Evolutionary conservation across 2,113 vertebrate species (phyloP).

Genomic region (Dendrocopos noguchii): DNA sequence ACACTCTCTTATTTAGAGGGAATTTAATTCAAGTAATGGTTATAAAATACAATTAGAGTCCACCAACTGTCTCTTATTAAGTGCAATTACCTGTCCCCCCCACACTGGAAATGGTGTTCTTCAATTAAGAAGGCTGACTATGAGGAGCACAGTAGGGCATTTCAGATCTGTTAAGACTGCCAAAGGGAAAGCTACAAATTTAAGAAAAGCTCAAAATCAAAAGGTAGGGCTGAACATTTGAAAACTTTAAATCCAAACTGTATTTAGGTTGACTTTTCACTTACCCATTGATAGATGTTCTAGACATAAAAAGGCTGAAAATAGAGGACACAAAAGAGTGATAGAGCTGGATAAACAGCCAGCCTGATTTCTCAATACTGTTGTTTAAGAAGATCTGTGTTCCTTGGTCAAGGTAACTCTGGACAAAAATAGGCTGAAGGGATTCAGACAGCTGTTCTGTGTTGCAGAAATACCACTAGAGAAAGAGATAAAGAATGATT

Average conservation of each 20-base stretch:
- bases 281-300: conserved; percentile 98
- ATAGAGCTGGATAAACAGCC: conserved; percentile 96
- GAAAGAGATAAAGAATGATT: conserved; percentile 33
- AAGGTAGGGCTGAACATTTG: background rate
- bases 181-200: background rate
- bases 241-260: background rate
- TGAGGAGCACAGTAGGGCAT: background rate
- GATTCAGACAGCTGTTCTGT: conserved; percentile 87
- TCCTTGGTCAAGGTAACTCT: conserved; percentile 90
- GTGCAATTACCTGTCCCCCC: background rate
- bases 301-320: conserved; percentile 93
- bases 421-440: conserved; percentile 86
- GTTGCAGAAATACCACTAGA: conserved; percentile 92
- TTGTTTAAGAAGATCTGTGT: conserved; percentile 90
- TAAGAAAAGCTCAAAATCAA: background rate
- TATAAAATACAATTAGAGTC: background rate
- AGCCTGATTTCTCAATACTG: conserved; percentile 94
- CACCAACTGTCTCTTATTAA: background rate
- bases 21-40: background rate
- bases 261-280: conserved; percentile 31
- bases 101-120: background rate
- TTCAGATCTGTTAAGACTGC: background rate
- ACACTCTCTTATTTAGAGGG: background rate
- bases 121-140: background rate
- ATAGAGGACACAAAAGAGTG: conserved; percentile 93